Evolutionary conservation across 2,797 vertebrate genomes (phyloP).

Genomic region (Molothrus aeneus): DNA sequence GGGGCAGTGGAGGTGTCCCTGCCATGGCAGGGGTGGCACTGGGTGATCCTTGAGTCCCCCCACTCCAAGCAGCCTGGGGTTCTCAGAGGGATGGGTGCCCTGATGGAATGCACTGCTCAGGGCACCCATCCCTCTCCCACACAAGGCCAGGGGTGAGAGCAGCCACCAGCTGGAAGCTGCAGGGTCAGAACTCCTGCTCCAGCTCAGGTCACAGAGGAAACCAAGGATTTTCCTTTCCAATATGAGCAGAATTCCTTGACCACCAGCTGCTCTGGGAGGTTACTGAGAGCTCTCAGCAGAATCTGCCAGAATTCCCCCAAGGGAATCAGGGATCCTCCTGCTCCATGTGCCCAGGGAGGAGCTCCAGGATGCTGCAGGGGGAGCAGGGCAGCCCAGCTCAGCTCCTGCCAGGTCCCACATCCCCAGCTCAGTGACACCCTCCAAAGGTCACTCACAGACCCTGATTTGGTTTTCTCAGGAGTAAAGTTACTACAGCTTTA

Average conservation of each 20-base stretch:
- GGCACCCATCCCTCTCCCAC: neutral
- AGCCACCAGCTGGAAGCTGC: neutral
- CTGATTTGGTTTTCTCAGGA: accelerated
- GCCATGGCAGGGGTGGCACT: neutral
- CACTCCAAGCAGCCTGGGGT: neutral
- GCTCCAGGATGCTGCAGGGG: neutral
- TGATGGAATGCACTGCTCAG: neutral
- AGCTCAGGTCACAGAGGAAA: neutral
- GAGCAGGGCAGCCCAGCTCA: neutral
- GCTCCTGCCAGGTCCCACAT: neutral
- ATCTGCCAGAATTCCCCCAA: accelerated
- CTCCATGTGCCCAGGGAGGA: neutral
- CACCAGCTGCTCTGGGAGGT: neutral
- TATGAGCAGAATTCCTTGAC: neutral
- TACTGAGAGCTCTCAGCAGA: accelerated
- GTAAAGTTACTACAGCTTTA: neutral
- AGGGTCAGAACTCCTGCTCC: neutral
- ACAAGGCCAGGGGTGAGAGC: neutral
- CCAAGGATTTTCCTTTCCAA: neutral
- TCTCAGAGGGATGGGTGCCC: neutral
- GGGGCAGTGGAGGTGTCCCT: neutral
- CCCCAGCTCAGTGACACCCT: neutral
- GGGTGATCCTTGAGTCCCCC: accelerated
- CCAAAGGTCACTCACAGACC: accelerated
- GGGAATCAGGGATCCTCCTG: neutral